Evolutionary conservation across 1,140 invertebrate genomes (phyloP).

Genomic region (Temnothorax nylanderi): DNA sequence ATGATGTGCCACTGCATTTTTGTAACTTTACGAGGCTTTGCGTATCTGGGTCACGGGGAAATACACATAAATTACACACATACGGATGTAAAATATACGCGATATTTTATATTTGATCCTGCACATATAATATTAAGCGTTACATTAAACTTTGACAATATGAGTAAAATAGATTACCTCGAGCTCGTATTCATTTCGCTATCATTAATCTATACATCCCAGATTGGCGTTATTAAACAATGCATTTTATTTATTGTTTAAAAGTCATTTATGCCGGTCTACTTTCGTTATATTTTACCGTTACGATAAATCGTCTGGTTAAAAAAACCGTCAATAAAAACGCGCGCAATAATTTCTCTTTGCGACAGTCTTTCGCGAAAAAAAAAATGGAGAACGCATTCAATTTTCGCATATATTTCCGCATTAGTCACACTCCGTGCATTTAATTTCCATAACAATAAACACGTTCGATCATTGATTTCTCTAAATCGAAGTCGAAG

Average conservation of each 20-base stretch:
- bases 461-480: slow-evolving; percentile 18
- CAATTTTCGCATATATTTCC: slow-evolving; percentile 42
- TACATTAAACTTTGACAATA: slow-evolving; percentile 26
- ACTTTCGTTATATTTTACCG: slow-evolving; percentile 26
- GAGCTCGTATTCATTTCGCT: not conserved
- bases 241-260: slow-evolving; percentile 25
- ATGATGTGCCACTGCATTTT: slow-evolving; percentile 27
- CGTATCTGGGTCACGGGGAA: not conserved
- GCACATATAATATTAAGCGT: slow-evolving; percentile 6
- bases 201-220: slow-evolving; percentile 19
- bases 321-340: slow-evolving; percentile 44
- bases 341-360: slow-evolving; percentile 29
- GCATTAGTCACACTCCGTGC: slow-evolving; percentile 32
- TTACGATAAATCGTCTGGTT: slow-evolving; percentile 22
- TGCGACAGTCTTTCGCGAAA: not conserved
- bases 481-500: slow-evolving; percentile 14
- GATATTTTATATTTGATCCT: not conserved
- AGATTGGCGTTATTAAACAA: slow-evolving; percentile 19
- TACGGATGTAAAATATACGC: not conserved
- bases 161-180: slow-evolving; percentile 17
- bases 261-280: slow-evolving; percentile 16
- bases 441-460: slow-evolving; percentile 46
- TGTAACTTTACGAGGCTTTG: slow-evolving; percentile 38
- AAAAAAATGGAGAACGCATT: slow-evolving; percentile 5
- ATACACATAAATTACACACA: slow-evolving; percentile 27